Base-by-base conservation (phyloP, 2,888 invertebrate species). In the Apodemia mormo region DNA sequence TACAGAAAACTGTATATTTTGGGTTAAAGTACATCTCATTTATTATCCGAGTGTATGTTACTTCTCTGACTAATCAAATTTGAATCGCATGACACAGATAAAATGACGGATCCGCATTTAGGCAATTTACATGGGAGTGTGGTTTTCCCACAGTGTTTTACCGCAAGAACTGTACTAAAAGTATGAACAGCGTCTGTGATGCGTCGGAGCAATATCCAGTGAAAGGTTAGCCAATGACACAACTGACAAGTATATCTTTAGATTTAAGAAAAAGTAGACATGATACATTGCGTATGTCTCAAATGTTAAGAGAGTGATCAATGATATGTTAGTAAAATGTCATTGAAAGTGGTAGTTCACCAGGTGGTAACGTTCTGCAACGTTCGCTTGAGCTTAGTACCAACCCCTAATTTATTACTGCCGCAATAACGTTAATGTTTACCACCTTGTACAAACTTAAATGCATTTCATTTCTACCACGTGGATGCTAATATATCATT, bases 171-270 rank as follows among this genome's bases (percentile, higher is more conserved):
- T 30, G 58, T 58, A 58, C 12, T 30, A 30, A 30, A 12, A 58
- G 29, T 14, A 49, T 14, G 12, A 43, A 9, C 7, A 49, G 49
- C 7, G 58, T 43, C 43, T 58, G 58, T 30, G 58, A 58, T 58
- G 58, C 58, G 58, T 58, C 30, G 30, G 58, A 58, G 58, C 29
- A 12, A 12, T 58, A 58, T 58, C 58, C 30, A 58, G 58, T 58
- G 58, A 58, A 58, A 58, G 58, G 58, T 58, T 58, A 58, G 10
- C 12, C 58, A 30, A 12, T 58, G 58, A 30, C 58, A 30, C 30
- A 58, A 58, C 30, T 58, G 30, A 30, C 58, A 58, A 29, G 12
- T 9, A 29, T 30, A 58, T 49, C 49, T 49, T 12, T 58, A 56
- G 29, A 29, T n/a, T 22, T 56, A 29, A 29, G 29, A 8, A 9